Conservation (phyloP, 1,140 invertebrate genomes). For the Drosophila simulans region DNA sequence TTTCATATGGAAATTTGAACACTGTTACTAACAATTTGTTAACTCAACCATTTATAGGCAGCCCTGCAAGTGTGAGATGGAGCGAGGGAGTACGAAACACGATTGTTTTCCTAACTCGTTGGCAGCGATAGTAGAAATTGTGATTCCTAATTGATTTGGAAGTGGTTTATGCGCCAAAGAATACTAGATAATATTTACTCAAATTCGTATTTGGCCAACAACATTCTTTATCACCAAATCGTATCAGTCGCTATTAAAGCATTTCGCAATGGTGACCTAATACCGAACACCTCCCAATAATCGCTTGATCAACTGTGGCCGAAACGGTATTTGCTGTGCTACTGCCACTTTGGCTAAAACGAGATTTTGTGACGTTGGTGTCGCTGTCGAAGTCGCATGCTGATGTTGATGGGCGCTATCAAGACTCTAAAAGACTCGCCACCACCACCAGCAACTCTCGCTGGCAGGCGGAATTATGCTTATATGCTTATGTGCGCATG, state of each 20-base stretch:
- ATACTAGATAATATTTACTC: not conserved
- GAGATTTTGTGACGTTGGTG: constrained; percentile 37
- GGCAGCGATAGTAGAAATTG: constrained; percentile 20
- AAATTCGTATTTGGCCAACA: no score
- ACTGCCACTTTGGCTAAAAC: constrained; percentile 17
- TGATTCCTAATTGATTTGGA: constrained; percentile 20
- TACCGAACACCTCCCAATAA: constrained; percentile 30
- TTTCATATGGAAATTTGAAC: constrained; percentile 62
- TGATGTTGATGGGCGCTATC: constrained; percentile 40
- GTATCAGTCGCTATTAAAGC: constrained; percentile 5
- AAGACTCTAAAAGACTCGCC: constrained; percentile 24
- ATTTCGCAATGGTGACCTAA: constrained; percentile 22
- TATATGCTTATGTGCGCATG: constrained; percentile 15
- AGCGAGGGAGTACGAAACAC: constrained; percentile 3
- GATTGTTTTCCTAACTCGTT: constrained; percentile 36
- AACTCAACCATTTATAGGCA: constrained; percentile 50
- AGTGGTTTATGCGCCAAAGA: constrained; percentile 7
- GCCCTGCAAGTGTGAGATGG: constrained; percentile 14
- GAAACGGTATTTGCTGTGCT: constrained; percentile 39
- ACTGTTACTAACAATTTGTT: constrained; percentile 75
- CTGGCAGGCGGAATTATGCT: constrained; percentile 14
- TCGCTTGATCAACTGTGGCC: constrained; percentile 40
- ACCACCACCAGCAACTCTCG: not conserved
- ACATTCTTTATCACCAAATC: not conserved
- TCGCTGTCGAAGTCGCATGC: constrained; percentile 18